These are phyloP conservation scores for Carcina quercana DNA, from an alignment of 2,888 invertebrate genomes.

Conservation along the genomic window DNA sequence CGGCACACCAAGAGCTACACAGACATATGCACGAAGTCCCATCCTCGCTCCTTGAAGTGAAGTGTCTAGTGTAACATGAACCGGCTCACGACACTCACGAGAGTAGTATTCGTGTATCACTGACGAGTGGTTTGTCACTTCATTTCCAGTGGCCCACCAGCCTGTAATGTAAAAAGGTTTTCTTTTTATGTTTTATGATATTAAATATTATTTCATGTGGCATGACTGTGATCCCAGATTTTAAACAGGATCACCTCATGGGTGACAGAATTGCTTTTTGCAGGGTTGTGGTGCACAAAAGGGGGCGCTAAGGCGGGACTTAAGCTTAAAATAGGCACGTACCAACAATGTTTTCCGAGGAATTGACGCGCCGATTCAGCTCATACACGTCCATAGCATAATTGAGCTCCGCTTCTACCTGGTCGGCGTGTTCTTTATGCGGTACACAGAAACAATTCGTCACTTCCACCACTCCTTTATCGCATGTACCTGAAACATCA, in stretches of 20 bases:
- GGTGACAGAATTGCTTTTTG: no score
- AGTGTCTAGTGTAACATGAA: constrained; percentile 97
- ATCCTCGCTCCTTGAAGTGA: constrained; percentile 90
- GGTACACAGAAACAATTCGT: constrained; percentile 99
- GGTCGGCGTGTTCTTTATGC: constrained; percentile 97
- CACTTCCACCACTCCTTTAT: constrained; percentile 96
- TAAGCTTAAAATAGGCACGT: constrained; percentile 19
- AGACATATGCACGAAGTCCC: constrained; percentile 95
- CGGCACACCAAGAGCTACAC: constrained; percentile 95
- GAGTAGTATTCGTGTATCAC: constrained; percentile 98
- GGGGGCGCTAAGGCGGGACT: neutral
- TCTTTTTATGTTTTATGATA: neutral
- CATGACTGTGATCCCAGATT: no score
- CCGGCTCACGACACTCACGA: constrained; percentile 93
- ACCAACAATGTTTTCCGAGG: constrained; percentile 94
- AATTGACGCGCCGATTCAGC: constrained; percentile 93
- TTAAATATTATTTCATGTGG: neutral
- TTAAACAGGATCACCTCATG: no score
- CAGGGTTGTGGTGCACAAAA: no score
- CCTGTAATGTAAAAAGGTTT: constrained; percentile 51
- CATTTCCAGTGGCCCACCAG: constrained; percentile 99
- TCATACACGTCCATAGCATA: constrained; percentile 98
- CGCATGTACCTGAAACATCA: constrained; percentile 80
- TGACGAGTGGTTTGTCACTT: constrained; percentile 97
- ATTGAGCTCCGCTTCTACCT: constrained; percentile 98